A percentile compares a stretch with the other conserved stretches of the same genome.
Evolutionary conservation across 2,113 vertebrate genomes (phyloP).

Genomic region (Microtus pennsylvanicus): DNA sequence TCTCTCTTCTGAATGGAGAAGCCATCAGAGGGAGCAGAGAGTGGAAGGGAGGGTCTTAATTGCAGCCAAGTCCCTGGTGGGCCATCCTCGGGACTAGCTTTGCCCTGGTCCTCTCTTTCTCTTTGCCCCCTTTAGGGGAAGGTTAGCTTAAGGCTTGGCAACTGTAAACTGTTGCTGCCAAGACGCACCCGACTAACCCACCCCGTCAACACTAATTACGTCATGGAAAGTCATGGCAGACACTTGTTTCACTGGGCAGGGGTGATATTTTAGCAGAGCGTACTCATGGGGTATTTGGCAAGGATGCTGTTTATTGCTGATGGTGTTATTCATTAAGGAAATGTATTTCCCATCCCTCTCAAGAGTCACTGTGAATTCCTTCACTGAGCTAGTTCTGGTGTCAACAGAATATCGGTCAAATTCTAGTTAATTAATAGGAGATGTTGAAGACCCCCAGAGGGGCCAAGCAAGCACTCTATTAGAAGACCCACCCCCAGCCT

Average conservation of each 20-base stretch:
- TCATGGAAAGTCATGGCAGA: not conserved
- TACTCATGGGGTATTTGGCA: too few relatives aligned
- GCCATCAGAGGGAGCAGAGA: fast-evolving
- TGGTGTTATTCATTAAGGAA: not conserved
- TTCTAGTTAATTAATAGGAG: not conserved
- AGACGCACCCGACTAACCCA: not conserved
- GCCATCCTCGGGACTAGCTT: not conserved
- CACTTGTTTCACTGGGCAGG: not conserved
- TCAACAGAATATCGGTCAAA: not conserved
- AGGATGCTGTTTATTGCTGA: too few relatives aligned
- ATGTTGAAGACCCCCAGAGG: not conserved
- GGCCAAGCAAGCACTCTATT: fast-evolving
- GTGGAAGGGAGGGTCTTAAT: fast-evolving
- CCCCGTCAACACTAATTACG: not conserved
- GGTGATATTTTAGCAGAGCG: not conserved
- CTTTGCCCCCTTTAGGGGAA: not conserved
- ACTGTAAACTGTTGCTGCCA: not conserved
- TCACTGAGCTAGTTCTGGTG: too few relatives aligned
- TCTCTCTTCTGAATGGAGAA: not conserved
- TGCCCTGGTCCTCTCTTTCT: not conserved
- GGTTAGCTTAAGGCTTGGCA: not conserved
- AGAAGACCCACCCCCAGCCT: not conserved
- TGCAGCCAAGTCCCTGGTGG: not conserved
- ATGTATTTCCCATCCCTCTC: not conserved
- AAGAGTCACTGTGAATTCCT: not conserved